These are phyloP conservation scores for Eilema sororculum DNA, from an alignment of 2,888 invertebrate species.

Conservation along the genomic window DNA sequence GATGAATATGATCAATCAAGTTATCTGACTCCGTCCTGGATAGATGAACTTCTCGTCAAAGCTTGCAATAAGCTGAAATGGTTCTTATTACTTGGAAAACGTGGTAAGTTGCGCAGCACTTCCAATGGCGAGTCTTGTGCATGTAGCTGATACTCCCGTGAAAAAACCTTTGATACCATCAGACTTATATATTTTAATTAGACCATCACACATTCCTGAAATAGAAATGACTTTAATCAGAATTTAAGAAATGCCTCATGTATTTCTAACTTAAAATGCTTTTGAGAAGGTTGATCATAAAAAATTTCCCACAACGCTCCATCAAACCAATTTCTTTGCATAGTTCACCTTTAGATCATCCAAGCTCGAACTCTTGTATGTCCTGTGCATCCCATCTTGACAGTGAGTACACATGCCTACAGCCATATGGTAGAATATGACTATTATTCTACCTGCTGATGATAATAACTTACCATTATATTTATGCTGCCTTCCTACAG, in stretches of 20 bases:
- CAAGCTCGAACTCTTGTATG: too few species aligned
- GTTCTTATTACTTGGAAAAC: slow-evolving; percentile 87
- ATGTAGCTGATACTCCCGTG: slow-evolving; percentile 91
- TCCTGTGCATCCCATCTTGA: too few species aligned
- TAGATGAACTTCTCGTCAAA: too few species aligned
- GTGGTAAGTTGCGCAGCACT: slow-evolving; percentile 94
- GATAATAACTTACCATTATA: slow-evolving; percentile 81
- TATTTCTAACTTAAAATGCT: too few species aligned
- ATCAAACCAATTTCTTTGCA: too few species aligned
- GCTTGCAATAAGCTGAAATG: not conserved
- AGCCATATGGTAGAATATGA: too few species aligned
- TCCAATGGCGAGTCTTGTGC: slow-evolving; percentile 92
- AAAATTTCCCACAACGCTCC: too few species aligned
- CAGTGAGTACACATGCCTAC: too few species aligned
- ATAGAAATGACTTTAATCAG: not conserved
- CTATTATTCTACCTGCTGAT: too few species aligned
- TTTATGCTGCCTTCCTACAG: slow-evolving; percentile 94
- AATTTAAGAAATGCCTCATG: not conserved
- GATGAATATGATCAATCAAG: not conserved
- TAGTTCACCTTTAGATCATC: too few species aligned
- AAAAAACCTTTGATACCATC: slow-evolving; percentile 90
- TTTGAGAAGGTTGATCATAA: too few species aligned
- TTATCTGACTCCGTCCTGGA: not conserved
- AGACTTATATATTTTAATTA: slow-evolving; percentile 80
- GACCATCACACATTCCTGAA: slow-evolving; percentile 83